Evolutionary conservation across 2,888 invertebrate genomes (phyloP).

Genomic region (Drosophila anomelani): DNA sequence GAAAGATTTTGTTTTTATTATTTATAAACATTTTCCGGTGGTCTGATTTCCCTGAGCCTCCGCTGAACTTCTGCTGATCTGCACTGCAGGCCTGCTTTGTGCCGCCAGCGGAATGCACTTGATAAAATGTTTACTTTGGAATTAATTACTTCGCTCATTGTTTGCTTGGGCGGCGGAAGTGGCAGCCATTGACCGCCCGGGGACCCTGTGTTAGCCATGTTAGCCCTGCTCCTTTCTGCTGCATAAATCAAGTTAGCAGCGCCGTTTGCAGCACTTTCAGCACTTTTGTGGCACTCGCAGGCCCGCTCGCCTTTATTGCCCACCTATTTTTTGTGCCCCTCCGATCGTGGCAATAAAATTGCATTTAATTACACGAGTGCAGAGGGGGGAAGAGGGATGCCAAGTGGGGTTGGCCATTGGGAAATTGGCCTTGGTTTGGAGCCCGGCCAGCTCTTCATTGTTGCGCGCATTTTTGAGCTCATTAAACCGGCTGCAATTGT

Average conservation of each 20-base stretch:
- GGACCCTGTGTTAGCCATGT: constrained; percentile 41
- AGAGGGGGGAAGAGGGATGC: constrained; percentile 18
- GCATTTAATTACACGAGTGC: constrained; percentile 73
- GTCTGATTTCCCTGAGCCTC: neutral
- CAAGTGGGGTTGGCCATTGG: constrained; percentile 22
- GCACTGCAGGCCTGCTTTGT: constrained; percentile 40
- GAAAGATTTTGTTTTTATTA: too few species aligned
- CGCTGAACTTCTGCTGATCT: neutral
- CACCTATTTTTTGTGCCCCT: constrained; percentile 59
- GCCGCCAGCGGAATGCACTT: constrained; percentile 58
- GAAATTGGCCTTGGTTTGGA: constrained; percentile 54
- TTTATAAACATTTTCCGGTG: neutral
- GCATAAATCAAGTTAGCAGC: constrained; percentile 81
- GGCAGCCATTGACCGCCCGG: constrained; percentile 45
- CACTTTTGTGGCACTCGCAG: constrained; percentile 50
- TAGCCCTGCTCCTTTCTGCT: constrained; percentile 25
- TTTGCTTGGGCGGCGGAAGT: constrained; percentile 66
- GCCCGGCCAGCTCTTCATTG: constrained; percentile 60
- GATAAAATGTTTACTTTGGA: constrained; percentile 79
- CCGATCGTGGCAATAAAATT: constrained; percentile 78
- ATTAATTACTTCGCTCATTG: constrained; percentile 77
- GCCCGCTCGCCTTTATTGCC: constrained; percentile 43
- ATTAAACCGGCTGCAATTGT: constrained; percentile 74
- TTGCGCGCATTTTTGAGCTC: constrained; percentile 75
- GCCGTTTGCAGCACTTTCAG: constrained; percentile 68